Conservation (phyloP, 2,888 invertebrate species). For the Oscheius sp. region DNA sequence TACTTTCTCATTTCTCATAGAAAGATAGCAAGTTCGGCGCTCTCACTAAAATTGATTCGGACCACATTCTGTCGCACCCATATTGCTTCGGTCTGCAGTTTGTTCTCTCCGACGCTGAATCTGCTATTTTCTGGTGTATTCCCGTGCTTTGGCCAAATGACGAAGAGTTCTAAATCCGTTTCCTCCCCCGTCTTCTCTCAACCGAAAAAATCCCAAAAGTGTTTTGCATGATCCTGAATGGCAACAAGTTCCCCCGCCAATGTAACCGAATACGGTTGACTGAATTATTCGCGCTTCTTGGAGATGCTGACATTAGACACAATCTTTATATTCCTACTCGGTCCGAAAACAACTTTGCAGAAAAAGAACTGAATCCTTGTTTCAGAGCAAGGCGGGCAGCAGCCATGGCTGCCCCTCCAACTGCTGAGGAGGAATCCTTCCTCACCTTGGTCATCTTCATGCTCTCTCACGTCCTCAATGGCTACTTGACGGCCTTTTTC, state of each 20-base stretch:
- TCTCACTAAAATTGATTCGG: no score
- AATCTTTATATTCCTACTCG: background rate
- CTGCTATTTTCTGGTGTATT: no score
- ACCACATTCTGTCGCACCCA: no score
- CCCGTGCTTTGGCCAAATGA: no score
- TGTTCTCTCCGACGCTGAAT: no score
- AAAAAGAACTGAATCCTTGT: background rate
- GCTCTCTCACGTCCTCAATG: conserved; percentile 70
- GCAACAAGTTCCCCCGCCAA: background rate
- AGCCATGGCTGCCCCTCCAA: conserved; percentile 39
- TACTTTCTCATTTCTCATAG: no score
- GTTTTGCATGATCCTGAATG: background rate
- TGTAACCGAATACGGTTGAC: background rate
- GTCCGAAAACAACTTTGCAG: background rate
- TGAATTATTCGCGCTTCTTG: conserved; percentile 9
- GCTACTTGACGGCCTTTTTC: conserved; percentile 69
- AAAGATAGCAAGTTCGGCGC: no score
- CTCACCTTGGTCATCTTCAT: conserved; percentile 49
- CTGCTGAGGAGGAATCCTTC: conserved; percentile 31
- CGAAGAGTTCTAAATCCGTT: background rate
- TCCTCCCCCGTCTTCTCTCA: background rate
- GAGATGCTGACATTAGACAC: background rate
- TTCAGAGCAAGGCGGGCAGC: conserved; percentile 20
- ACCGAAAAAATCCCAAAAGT: background rate
- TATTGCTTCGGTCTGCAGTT: no score